Evolutionary conservation across 2,797 vertebrate genomes (phyloP).

Genomic region (Parauchenoglanis punctatus): DNA sequence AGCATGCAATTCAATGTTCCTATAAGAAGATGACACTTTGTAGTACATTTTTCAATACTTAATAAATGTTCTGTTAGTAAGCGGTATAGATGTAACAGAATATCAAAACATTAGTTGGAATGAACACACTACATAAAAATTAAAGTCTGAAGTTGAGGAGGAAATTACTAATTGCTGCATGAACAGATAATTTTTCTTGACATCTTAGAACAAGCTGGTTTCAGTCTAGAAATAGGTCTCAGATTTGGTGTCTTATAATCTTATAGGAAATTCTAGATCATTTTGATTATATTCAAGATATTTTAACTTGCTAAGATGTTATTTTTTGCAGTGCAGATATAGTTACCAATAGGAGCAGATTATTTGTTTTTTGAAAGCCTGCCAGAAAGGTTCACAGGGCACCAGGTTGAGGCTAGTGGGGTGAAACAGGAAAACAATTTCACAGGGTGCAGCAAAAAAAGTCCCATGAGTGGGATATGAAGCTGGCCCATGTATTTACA

Average conservation of each 20-base stretch:
- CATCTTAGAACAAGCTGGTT: too few species aligned
- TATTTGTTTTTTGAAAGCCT: neutral
- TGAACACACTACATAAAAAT: neutral
- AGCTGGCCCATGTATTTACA: neutral
- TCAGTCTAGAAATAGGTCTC: too few species aligned
- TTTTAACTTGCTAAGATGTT: too few species aligned
- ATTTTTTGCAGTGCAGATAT: neutral
- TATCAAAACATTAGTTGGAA: neutral
- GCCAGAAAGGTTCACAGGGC: neutral
- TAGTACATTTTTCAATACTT: neutral
- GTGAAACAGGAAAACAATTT: neutral
- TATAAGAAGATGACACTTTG: neutral
- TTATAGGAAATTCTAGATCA: too few species aligned
- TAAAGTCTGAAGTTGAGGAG: too few species aligned
- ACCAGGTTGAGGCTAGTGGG: neutral
- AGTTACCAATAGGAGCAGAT: neutral
- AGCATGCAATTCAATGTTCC: neutral
- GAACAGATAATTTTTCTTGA: too few species aligned
- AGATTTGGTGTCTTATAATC: too few species aligned
- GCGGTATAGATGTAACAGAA: neutral
- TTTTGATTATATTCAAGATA: too few species aligned
- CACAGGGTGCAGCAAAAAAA: neutral
- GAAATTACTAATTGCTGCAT: too few species aligned
- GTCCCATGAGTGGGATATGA: neutral
- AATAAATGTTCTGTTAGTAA: neutral